Evolutionary conservation across 2,888 invertebrate species (phyloP).

Genomic region (Syritta pipiens): DNA sequence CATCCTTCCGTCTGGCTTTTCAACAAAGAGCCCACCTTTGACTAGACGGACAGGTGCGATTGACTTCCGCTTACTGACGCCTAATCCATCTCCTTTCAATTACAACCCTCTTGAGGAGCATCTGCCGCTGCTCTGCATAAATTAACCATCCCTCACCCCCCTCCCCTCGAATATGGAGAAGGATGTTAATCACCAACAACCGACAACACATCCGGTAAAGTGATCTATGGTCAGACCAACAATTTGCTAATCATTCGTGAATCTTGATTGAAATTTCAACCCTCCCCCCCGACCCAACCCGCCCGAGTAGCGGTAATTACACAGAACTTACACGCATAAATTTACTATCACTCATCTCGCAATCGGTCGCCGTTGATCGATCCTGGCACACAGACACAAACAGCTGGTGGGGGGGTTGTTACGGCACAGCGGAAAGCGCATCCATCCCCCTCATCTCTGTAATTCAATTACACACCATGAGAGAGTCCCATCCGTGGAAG

Average conservation of each 20-base stretch:
- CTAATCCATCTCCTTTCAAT: too few relatives aligned
- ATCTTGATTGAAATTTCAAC: slow-evolving; percentile 64
- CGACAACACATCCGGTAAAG: slow-evolving; percentile 60
- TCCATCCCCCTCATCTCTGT: slow-evolving; percentile 40
- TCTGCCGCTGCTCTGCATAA: too few relatives aligned
- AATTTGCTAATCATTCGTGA: slow-evolving; percentile 64
- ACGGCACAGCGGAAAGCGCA: not conserved
- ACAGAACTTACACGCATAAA: slow-evolving; percentile 62
- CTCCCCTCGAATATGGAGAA: not conserved
- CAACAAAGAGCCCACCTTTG: too few relatives aligned
- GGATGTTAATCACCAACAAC: slow-evolving; percentile 33
- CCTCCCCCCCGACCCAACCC: not conserved
- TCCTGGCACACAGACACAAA: slow-evolving; percentile 5
- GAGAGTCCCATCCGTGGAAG: slow-evolving; percentile 36
- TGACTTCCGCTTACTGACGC: too few relatives aligned
- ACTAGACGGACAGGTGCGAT: too few relatives aligned
- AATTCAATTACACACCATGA: slow-evolving; percentile 64
- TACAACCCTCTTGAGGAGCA: too few relatives aligned
- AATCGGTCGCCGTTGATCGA: slow-evolving; percentile 59
- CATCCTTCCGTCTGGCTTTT: too few relatives aligned
- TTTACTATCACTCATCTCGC: slow-evolving; percentile 62
- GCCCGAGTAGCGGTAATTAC: slow-evolving; percentile 48
- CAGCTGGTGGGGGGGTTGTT: too few relatives aligned
- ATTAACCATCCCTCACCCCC: too few relatives aligned
- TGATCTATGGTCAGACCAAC: slow-evolving; percentile 60